Base-by-base conservation (phyloP, 2,113 vertebrate species). In the Cromileptes altivelis region DNA sequence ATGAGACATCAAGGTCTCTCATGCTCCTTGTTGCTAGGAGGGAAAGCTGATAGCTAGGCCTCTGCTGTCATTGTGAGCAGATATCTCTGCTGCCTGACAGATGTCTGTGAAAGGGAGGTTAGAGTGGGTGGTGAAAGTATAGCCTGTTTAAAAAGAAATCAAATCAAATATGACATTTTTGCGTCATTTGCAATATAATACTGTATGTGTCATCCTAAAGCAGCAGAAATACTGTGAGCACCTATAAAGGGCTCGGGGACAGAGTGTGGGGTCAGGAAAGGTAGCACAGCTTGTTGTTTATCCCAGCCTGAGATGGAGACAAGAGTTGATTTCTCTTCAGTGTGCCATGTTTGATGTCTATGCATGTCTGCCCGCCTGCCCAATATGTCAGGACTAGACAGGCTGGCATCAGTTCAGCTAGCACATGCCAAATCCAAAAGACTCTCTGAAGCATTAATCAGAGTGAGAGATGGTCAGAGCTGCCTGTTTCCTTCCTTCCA, bases 361-460 rank as follows among this genome's bases (percentile, higher is more conserved):
- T 80, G 74, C 78, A 70, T 89, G 75, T 88, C 79, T 85, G 78
- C 64, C 67, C 58, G 82, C 62, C 75, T 30, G 75, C 70, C 86
- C 81, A 82, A 73, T 89, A 88, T 88, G 85, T 88, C 80, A 79
- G 79, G 78, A 83, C 76, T 75, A 87, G 78, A 91, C 77, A 30
- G 85, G 72, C 72, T 90, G 86, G 84, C 85, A 85, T 86, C 70
- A 78, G 19, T 75, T 87, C 78, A 76, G 70, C 80, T 3, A 33
- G 49, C 78, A 71, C 76, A 76, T 75, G 90, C 83, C 88, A 89
- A 89, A 84, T 88, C 72, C 58, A 61, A 80, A 78, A 84, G 56
- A 42, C 52, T 88, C 81, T 86, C 62, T 84, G 67, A 82, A 86
- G 74, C 80, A 82, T 85, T 91, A 89, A 88, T 91, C 85, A 58